Base-by-base conservation (phyloP, 2,797 vertebrate species). In the Dendrocincla fuliginosa region DNA sequence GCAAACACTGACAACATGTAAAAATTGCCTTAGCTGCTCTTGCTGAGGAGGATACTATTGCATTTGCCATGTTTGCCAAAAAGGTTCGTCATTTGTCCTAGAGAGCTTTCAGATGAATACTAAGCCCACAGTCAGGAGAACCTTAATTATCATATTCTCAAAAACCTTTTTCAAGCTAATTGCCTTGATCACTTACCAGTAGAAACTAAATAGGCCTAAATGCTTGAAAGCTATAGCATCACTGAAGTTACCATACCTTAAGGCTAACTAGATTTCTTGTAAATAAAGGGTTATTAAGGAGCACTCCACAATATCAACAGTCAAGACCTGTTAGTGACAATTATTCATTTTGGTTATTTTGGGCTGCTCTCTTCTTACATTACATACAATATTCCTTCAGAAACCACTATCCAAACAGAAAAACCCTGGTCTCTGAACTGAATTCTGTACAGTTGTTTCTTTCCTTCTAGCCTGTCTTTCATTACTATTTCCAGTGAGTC, bases 401-500 rank as follows among this genome's bases (percentile, higher is more conserved):
- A 87, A 94, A 56, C 16, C 49, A n/a, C 28, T 0, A 0, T 44
- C 32, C 27, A 55, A 84, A 74, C 30, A 68, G 33, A 77, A 78
- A 87, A 87, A 32, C 23, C 27, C 70, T 24, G 13, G 33, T 55
- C 50, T 87, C 55, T 14, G 6, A 79, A 71, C 4, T 16, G 7
- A 94, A 65, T 46, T 78, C 84, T 60, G 46, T 63, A 63, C 76
- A 92, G 92, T 55, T 46, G 57, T 32, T 82, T 84, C 89, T 84
- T 86, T 90, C 23, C 12, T 85, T 52, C 88, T 86, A 55, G 86
- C 79, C 84, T 95, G 95, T 87, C 95, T 96, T 91, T 94, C 87
- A 41, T 96, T 95, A 95, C 33, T 85, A 52, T 97, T 97, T 95
- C 94, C 96, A 97, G 11, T 97, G 97, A 98, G 88, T 98, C 97